phyloP scores from a whole-genome alignment of 2,113 vertebrate genomes.

The Tetrao urogallus region DNA sequence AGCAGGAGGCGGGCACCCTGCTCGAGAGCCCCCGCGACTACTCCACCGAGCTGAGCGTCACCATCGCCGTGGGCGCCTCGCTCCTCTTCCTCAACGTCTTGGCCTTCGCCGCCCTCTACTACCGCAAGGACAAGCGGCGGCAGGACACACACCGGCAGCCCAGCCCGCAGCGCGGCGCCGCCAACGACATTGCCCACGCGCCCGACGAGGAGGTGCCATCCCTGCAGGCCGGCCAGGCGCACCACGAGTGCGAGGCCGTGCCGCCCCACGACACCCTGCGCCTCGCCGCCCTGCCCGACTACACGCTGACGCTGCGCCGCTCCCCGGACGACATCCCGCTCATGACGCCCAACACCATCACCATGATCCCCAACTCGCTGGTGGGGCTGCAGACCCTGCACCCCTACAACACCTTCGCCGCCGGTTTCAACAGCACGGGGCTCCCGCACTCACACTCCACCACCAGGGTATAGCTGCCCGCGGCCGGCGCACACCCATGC shows the following conservation, averaged over 20 bases:
- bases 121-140: conserved; percentile 97
- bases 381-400: conserved; percentile 97
- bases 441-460: conserved; percentile 99
- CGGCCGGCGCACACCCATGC: conserved; percentile 37
- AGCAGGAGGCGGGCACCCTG: conserved; percentile 88
- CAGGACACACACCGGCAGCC: conserved; percentile 92
- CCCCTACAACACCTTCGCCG: conserved; percentile 97
- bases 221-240: conserved; percentile 94
- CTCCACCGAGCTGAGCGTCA: conserved; percentile 97
- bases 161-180: conserved; percentile 88
- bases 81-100: conserved; percentile 97
- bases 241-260: conserved; percentile 91
- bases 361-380: conserved; percentile 99
- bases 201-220: conserved; percentile 97
- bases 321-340: conserved; percentile 98
- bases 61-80: conserved; percentile 96
- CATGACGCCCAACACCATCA: conserved; percentile 99
- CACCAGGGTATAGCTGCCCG: conserved; percentile 94
- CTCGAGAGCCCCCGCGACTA: conserved; percentile 96
- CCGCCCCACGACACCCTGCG: conserved; percentile 89
- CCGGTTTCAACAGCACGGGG: conserved; percentile 96
- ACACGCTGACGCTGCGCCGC: conserved; percentile 94
- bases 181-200: conserved; percentile 88
- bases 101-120: conserved; percentile 97
- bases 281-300: conserved; percentile 92